phyloP scores from a whole-genome alignment of 1,140 invertebrate genomes.

The Macrobrachium rosenbergii region DNA sequence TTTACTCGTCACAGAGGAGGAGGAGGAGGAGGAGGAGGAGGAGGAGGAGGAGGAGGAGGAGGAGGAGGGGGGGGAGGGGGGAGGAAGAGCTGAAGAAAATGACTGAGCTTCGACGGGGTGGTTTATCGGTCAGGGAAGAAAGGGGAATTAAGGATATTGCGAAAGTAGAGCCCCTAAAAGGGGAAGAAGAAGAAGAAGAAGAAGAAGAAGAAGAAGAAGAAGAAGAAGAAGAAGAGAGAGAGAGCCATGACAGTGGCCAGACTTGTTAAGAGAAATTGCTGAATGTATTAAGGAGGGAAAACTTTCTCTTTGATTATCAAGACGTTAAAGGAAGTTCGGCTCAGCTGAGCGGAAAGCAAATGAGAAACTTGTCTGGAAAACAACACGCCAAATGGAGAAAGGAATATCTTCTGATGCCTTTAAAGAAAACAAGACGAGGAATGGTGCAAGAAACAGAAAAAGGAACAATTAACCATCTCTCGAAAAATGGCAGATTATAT shows the following conservation, averaged over 20 bases:
- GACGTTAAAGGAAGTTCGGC: too few species aligned
- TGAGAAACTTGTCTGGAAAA: too few species aligned
- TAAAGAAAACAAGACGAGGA: neutral
- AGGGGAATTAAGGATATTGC: neutral
- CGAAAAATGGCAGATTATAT: too few species aligned
- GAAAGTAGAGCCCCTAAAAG: neutral
- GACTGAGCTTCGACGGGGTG: neutral
- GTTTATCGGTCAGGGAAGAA: neutral
- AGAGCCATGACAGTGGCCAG: neutral
- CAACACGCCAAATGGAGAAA: neutral
- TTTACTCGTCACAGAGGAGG: too few species aligned
- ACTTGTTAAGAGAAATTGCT: neutral
- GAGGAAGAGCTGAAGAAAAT: too few species aligned
- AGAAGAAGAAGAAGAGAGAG: conserved; percentile 9
- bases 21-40: too few species aligned
- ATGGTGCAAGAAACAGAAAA: neutral
- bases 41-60: too few species aligned
- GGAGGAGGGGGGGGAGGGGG: too few species aligned
- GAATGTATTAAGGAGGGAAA: too few species aligned
- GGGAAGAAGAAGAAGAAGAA: neutral
- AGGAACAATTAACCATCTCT: neutral
- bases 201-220: neutral
- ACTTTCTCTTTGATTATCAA: too few species aligned
- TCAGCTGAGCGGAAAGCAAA: too few species aligned
- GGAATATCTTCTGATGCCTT: neutral